phyloP scores from a whole-genome alignment of 2,888 invertebrate species.

The Cryptus armator region DNA sequence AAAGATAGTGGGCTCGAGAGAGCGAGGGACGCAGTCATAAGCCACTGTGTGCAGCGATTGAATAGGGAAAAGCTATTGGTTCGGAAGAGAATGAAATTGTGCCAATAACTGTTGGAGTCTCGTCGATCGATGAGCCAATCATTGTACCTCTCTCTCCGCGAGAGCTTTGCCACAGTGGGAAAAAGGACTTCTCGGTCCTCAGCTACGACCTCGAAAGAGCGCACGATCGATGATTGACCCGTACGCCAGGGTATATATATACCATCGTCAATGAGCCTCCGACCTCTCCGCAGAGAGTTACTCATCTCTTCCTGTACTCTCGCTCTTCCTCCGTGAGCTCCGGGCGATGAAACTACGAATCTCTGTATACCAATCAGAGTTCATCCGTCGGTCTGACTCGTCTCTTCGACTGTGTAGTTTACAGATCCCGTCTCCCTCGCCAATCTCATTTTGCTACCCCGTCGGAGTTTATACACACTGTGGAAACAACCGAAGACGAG shows the following conservation, averaged over 20 bases:
- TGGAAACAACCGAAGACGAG: not conserved
- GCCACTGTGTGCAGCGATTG: not conserved
- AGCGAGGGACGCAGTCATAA: slow-evolving; percentile 16
- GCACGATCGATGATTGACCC: slow-evolving; percentile 11
- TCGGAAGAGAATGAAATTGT: not conserved
- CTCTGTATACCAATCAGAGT: slow-evolving; percentile 2
- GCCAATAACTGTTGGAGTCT: not conserved
- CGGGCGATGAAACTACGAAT: not conserved
- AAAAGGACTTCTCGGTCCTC: slow-evolving; percentile 15
- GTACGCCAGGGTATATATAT: not conserved
- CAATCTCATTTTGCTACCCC: not conserved
- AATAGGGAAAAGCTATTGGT: not conserved
- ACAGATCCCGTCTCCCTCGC: not conserved
- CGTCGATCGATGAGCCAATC: slow-evolving; percentile 2
- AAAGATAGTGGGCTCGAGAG: not conserved
- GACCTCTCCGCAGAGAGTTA: slow-evolving; percentile 26
- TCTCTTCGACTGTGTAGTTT: slow-evolving; percentile 7
- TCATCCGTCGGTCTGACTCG: not conserved
- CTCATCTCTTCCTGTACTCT: not conserved
- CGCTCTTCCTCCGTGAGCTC: not conserved
- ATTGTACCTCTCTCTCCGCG: not conserved
- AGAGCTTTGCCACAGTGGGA: not conserved
- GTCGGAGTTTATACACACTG: not conserved
- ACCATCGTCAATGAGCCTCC: slow-evolving; percentile 44
- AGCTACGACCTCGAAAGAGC: slow-evolving; percentile 8